Evolutionary conservation across 2,888 invertebrate genomes (phyloP).

Genomic region (Brachylomia viminalis): DNA sequence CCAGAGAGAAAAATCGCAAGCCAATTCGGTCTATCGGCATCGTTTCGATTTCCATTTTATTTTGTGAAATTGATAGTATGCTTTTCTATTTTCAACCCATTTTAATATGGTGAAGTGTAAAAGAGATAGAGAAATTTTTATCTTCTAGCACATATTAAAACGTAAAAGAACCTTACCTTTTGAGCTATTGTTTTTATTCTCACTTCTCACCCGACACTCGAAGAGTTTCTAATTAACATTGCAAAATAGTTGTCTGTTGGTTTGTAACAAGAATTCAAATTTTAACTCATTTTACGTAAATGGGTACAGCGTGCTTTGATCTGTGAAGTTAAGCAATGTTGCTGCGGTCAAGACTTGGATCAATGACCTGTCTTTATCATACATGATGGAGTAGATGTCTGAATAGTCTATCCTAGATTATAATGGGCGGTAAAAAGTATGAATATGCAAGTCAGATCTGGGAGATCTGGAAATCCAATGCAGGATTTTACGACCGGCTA

Average conservation of each 20-base stretch:
- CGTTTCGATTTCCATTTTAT: too few species aligned
- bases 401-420: conserved; percentile 8
- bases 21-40: too few species aligned
- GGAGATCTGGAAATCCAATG: background rate
- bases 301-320: conserved; percentile 11
- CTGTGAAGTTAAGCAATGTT: conserved; percentile 6
- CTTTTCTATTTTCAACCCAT: background rate
- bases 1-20: too few species aligned
- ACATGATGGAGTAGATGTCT: background rate
- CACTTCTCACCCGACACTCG: conserved; percentile 23
- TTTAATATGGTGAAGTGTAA: background rate
- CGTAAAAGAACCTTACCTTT: conserved; percentile 28
- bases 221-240: conserved; percentile 47
- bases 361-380: conserved; percentile 4
- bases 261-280: conserved; percentile 51
- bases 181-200: conserved; percentile 40
- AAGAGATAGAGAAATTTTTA: background rate
- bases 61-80: background rate
- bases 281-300: conserved; percentile 29
- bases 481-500: background rate
- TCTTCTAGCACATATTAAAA: conserved; percentile 20
- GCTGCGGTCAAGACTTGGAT: conserved; percentile 6
- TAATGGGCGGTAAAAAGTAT: background rate
- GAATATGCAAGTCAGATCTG: conserved; percentile 10
- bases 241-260: conserved; percentile 47